These are phyloP conservation scores for Aleiodes sp. DNA, from an alignment of 1,140 invertebrate species.

Conservation along the genomic window DNA sequence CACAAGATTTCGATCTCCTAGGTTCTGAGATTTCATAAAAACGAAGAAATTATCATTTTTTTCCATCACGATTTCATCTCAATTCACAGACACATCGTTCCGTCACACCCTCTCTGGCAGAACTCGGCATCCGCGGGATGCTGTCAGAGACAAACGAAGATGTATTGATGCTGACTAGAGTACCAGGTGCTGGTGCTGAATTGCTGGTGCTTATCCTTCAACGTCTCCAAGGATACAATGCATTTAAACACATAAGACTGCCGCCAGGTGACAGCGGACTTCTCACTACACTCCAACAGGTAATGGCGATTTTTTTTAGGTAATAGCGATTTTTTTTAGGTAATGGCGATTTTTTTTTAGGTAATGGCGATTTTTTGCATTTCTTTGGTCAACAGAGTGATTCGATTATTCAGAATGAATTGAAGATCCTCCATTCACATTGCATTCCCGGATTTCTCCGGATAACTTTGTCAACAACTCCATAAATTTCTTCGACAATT, in stretches of 20 bases:
- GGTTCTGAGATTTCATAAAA: no score
- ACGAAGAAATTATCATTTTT: no score
- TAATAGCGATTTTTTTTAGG: neutral
- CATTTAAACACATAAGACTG: slow-evolving; percentile 71
- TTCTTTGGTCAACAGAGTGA: no score
- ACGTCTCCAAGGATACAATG: slow-evolving; percentile 70
- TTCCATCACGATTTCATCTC: no score
- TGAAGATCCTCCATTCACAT: no score
- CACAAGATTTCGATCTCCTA: no score
- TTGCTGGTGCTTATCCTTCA: slow-evolving; percentile 73
- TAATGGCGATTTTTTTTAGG: slow-evolving; percentile 38
- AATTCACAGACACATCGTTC: slow-evolving; percentile 38
- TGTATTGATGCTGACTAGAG: slow-evolving; percentile 72
- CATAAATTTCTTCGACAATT: no score
- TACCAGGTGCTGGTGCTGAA: slow-evolving; percentile 74
- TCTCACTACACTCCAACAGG: slow-evolving; percentile 64
- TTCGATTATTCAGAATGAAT: no score
- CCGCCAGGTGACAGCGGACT: slow-evolving; percentile 59
- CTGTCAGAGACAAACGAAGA: slow-evolving; percentile 65
- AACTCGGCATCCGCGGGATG: slow-evolving; percentile 58
- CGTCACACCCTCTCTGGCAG: slow-evolving; percentile 69
- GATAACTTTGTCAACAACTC: no score
- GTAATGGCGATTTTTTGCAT: no score
- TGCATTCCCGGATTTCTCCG: no score
- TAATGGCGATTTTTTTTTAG: neutral